A percentile compares a stretch with the other conserved stretches of the same genome.
phyloP scores from a whole-genome alignment of 2,113 vertebrate species.

The Theristicus caerulescens region DNA sequence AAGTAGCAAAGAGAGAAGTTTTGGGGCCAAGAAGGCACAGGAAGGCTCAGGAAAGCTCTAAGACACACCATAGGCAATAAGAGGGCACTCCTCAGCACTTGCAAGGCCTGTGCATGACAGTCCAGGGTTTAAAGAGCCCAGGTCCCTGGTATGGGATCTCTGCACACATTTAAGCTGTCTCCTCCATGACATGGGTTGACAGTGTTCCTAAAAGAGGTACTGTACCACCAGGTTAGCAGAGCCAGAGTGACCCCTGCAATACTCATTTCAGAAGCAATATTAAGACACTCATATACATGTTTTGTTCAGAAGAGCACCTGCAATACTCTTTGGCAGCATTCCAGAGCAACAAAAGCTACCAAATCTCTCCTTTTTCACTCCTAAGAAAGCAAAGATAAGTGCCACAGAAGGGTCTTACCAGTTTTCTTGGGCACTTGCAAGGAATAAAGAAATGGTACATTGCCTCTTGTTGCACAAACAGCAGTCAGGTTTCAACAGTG shows the following conservation, averaged over 20 bases:
- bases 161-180: neutral
- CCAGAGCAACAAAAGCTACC: neutral
- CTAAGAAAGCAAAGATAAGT: neutral
- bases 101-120: no score
- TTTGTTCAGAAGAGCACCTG: neutral
- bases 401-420: neutral
- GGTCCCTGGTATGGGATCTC: neutral
- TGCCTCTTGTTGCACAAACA: neutral
- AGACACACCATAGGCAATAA: neutral
- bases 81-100: neutral
- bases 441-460: neutral
- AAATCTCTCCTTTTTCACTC: neutral
- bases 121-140: neutral
- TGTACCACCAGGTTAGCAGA: neutral
- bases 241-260: neutral
- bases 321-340: neutral
- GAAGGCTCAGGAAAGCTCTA: neutral
- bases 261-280: neutral
- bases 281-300: neutral
- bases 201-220: neutral
- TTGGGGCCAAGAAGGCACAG: neutral
- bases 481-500: neutral
- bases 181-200: neutral
- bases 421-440: neutral
- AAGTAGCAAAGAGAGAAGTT: neutral